Percentiles rank a stretch among this genome's conserved stretches.
Evolutionary conservation across 2,888 invertebrate species (phyloP).

Genomic region (Thereva unica): DNA sequence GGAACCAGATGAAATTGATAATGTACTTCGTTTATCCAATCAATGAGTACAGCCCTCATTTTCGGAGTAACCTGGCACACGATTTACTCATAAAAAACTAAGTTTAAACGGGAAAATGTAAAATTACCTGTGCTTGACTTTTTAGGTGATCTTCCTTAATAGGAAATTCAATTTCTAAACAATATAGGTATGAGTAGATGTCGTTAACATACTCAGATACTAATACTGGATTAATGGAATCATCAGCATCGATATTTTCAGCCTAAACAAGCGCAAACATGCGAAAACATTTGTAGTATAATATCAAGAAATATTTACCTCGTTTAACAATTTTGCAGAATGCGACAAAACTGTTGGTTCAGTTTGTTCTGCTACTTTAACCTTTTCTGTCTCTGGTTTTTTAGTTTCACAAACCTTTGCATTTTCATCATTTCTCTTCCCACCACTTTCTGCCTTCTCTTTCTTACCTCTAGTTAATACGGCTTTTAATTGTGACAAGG

Average conservation of each 20-base stretch:
- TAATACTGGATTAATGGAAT: conserved; percentile 74
- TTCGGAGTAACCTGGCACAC: conserved; percentile 68
- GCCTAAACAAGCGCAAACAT: conserved; percentile 50
- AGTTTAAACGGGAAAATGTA: conserved; percentile 1
- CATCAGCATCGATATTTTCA: conserved; percentile 76
- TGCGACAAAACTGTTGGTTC: conserved; percentile 45
- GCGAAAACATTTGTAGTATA: background rate
- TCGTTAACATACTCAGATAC: conserved; percentile 86
- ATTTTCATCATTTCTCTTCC: background rate
- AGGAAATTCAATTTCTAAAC: conserved; percentile 71
- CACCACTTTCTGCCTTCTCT: conserved; percentile 8
- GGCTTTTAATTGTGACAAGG: conserved; percentile 48
- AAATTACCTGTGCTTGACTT: conserved; percentile 61
- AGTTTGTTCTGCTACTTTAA: conserved; percentile 18
- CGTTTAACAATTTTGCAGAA: conserved; percentile 47
- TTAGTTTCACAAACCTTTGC: too few species aligned
- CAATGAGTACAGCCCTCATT: conserved; percentile 88
- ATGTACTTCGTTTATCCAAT: conserved; percentile 95
- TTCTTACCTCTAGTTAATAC: conserved; percentile 43
- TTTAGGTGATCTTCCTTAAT: conserved; percentile 69
- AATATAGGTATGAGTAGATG: conserved; percentile 81
- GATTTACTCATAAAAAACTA: conserved; percentile 9
- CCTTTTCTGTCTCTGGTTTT: too few species aligned
- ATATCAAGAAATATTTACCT: conserved; percentile 37
- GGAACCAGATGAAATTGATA: conserved; percentile 79